These are phyloP conservation scores for Clistopyga incitator DNA, from an alignment of 2,888 invertebrate species.

Conservation along the genomic window DNA sequence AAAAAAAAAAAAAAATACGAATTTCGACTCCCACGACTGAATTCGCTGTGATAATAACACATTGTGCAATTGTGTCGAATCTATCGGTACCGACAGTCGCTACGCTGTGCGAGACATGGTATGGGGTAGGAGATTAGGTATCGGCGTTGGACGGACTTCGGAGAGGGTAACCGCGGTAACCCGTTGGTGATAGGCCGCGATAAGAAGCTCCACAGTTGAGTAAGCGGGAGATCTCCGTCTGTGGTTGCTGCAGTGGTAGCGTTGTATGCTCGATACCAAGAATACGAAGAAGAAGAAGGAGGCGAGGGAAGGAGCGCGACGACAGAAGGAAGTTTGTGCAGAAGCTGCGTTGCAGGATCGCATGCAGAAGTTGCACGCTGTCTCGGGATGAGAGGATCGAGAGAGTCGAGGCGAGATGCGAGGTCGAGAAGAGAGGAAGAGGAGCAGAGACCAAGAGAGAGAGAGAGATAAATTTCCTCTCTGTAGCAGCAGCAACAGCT, in stretches of 20 bases:
- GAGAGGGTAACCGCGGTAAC: not conserved
- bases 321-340: slow-evolving; percentile 67
- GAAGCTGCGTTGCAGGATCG: slow-evolving; percentile 61
- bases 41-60: not conserved
- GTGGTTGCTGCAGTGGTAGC: slow-evolving; percentile 28
- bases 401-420: slow-evolving; percentile 51
- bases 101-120: not conserved
- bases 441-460: slow-evolving; percentile 23
- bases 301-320: slow-evolving; percentile 54
- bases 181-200: slow-evolving; percentile 48
- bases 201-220: slow-evolving; percentile 40
- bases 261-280: slow-evolving; percentile 1
- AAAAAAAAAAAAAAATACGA: too few relatives aligned
- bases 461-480: slow-evolving; percentile 40
- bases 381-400: slow-evolving; percentile 62
- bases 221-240: slow-evolving; percentile 26
- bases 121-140: slow-evolving; percentile 4
- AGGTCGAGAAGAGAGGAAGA: slow-evolving; percentile 31
- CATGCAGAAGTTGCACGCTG: slow-evolving; percentile 66
- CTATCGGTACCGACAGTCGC: not conserved
- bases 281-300: slow-evolving; percentile 37
- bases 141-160: not conserved
- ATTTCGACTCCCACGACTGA: not conserved
- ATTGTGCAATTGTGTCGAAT: not conserved
- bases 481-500: slow-evolving; percentile 51